phyloP scores from a whole-genome alignment of 2,113 vertebrate species.

The Mobula birostris region DNA sequence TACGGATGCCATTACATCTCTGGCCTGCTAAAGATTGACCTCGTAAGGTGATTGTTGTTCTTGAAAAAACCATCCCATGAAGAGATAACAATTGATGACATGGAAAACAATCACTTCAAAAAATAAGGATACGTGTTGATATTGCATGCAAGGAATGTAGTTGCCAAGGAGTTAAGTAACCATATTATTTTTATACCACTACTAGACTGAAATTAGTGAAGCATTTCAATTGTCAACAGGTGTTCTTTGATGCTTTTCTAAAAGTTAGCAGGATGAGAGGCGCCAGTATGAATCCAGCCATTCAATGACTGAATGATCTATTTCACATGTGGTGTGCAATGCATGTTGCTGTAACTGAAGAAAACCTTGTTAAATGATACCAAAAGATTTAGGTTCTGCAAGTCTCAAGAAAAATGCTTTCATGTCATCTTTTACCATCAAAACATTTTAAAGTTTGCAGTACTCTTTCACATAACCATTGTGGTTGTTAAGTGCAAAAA shows the following conservation, averaged over 20 bases:
- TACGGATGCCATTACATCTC: no score
- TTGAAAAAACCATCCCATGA: neutral
- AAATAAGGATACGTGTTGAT: no score
- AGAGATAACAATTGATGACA: neutral
- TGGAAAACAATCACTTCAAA: no score
- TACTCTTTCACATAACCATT: neutral
- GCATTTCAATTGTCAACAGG: constrained; percentile 20
- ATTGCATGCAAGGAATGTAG: neutral
- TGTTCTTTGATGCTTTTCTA: neutral
- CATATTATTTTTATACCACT: constrained; percentile 2
- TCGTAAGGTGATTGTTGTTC: no score
- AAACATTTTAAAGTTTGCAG: neutral
- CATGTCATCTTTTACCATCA: neutral
- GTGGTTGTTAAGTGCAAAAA: neutral
- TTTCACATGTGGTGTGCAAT: neutral
- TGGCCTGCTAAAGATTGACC: no score
- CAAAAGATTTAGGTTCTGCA: neutral
- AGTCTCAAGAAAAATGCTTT: constrained; percentile 2
- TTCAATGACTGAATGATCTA: neutral
- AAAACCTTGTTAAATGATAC: neutral
- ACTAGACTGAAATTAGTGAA: neutral
- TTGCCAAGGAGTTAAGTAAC: neutral
- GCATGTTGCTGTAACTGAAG: neutral
- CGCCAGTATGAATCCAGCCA: neutral
- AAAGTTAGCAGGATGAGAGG: neutral